Evolutionary conservation across 2,888 invertebrate species (phyloP).

Genomic region (Blera fallax): DNA sequence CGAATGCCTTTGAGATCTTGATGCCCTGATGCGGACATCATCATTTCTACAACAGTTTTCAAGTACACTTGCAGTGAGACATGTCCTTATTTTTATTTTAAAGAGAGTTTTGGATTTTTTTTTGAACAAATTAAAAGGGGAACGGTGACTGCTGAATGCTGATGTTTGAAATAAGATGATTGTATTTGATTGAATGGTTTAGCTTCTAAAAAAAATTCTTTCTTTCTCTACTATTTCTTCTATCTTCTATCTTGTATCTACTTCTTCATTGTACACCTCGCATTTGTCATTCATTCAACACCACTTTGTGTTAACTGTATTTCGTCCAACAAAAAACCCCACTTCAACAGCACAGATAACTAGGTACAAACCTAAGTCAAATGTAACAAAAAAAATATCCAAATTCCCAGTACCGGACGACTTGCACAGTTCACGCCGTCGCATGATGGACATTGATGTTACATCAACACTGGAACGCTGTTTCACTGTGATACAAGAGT

Average conservation of each 20-base stretch:
- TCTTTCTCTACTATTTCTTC: background rate
- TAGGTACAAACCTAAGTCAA: background rate
- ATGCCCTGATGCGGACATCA: no score
- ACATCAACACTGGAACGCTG: conserved; percentile 89
- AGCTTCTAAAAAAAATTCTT: background rate
- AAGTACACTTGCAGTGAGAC: no score
- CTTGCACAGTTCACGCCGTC: conserved; percentile 88
- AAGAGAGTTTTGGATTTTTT: no score
- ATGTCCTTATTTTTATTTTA: no score
- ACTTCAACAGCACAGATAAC: conserved; percentile 58
- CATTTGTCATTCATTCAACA: conserved; percentile 43
- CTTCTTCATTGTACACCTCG: background rate
- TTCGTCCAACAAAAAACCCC: conserved; percentile 24
- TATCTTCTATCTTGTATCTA: background rate
- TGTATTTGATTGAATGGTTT: background rate
- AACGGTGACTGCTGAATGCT: no score
- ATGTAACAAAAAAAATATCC: conserved; percentile 19
- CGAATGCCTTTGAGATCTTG: no score
- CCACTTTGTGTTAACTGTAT: conserved; percentile 1
- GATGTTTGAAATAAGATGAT: background rate
- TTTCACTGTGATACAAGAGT: conserved; percentile 86
- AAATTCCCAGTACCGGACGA: conserved; percentile 87
- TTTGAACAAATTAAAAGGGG: no score
- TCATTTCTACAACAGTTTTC: no score
- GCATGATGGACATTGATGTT: conserved; percentile 87